Evolutionary conservation across 2,888 invertebrate genomes (phyloP), one percentile per base, ranked within the genome.

Genomic region (Pocota personata): DNA sequence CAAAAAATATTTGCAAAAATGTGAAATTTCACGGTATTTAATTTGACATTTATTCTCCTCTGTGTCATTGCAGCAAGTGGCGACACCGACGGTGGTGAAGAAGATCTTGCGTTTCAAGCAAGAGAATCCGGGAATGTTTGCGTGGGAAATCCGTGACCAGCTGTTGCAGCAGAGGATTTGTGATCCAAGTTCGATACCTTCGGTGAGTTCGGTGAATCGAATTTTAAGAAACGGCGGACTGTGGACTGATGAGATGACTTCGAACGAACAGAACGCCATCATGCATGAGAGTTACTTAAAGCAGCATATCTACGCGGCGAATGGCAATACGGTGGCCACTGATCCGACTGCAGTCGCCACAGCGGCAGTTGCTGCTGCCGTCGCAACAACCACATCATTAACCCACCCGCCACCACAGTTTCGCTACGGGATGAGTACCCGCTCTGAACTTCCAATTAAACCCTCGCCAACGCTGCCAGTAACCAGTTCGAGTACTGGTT

Each of bases 41-140:
- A 89, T 89, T 88, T 87, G 87, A 79, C 67, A 82, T 69, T 80
- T 35, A 43, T 79, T 82, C 55, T 43, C 58, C 76, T 58, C 19
- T 82, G 57, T 87, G 87, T 90, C 88, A 88, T 93, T 94, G 87
- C 95, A 98, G 97, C 97, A 98, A 97, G 98, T 98, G 87, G 98
- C 98, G 86, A 98, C 98, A 3, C 98, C 98, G 1, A 97, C 97
- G 0, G 98, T 98, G 0, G 98, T 98, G 12, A 97, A 98, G 93
- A 97, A 98, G 93, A 98, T 99, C 88, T 95, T 98, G 35, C 96
- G 98, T 4, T 95, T 98, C 89, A 98, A 98, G 92, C 97, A 97
- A 90, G 98, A 98, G 92, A 98, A 98, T 92, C 98, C 98, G 0
- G 97, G 97, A 4, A 97, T 98, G 95, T 98, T 98, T 92, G 98